Evolutionary conservation across 2,113 vertebrate species (phyloP).

Genomic region (Indicator indicator): DNA sequence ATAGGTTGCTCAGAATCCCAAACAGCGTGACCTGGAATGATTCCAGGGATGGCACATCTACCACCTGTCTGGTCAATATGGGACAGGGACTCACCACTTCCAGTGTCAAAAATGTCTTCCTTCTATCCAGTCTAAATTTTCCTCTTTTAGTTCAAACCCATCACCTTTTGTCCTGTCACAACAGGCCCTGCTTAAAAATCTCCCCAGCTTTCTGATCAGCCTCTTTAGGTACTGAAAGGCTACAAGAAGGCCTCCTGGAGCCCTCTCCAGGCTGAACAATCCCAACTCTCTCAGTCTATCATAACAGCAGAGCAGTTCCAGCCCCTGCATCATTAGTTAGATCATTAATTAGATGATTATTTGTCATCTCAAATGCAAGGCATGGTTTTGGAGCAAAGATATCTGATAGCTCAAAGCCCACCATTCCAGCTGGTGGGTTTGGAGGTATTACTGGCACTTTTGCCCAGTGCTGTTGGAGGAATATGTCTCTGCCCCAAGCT

Average conservation of each 20-base stretch:
- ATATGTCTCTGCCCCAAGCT: background rate
- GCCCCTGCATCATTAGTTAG: background rate
- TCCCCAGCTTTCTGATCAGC: background rate
- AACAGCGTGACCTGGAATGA: background rate
- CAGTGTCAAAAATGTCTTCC: background rate
- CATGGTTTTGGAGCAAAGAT: background rate
- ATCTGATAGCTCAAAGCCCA: background rate
- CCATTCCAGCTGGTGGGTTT: background rate
- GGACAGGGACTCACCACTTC: background rate
- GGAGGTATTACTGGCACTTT: background rate
- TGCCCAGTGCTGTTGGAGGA: rapidly evolving
- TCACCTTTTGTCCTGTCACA: background rate
- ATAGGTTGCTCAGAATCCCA: background rate
- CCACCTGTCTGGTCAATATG: background rate
- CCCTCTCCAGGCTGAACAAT: background rate
- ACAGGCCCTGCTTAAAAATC: background rate
- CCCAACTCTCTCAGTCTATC: background rate
- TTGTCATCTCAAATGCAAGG: rapidly evolving
- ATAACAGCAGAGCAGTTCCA: background rate
- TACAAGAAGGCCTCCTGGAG: background rate
- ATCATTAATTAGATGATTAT: background rate
- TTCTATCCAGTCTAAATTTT: background rate
- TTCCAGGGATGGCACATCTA: background rate
- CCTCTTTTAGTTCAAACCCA: background rate
- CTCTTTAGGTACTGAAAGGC: background rate